Percentiles rank a stretch among this genome's conserved stretches.
phyloP scores from a whole-genome alignment of 2,113 vertebrate genomes.

The Octodon degus region DNA sequence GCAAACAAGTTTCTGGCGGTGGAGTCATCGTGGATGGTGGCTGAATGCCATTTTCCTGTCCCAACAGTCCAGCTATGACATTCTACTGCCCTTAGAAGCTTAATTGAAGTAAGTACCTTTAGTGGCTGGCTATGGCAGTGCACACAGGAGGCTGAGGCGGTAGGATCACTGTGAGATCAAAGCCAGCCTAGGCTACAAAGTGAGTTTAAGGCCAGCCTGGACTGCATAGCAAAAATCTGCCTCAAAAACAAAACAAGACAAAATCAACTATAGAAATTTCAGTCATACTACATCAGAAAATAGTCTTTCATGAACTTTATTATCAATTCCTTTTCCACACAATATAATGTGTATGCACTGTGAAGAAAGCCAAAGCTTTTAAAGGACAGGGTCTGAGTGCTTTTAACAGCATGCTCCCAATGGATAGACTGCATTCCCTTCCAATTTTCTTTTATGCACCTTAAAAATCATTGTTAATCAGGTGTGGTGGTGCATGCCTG shows the following conservation, averaged over 20 bases:
- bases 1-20: not conserved
- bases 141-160: not conserved
- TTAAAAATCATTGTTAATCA: not conserved
- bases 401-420: not conserved
- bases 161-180: not conserved
- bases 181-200: not conserved
- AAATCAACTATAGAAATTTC: not conserved
- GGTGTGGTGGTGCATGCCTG: no score
- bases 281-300: not conserved
- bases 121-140: not conserved
- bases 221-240: not conserved
- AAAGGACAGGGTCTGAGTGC: not conserved
- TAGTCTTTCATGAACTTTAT: not conserved
- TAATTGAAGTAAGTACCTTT: not conserved
- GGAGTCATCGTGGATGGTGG: rapidly evolving
- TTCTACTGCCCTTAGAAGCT: not conserved
- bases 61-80: rapidly evolving
- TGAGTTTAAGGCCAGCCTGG: not conserved
- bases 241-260: not conserved
- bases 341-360: not conserved
- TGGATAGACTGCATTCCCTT: not conserved
- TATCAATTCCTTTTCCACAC: not conserved
- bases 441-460: not conserved
- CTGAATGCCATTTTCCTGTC: no score
- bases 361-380: not conserved